phyloP scores from a whole-genome alignment of 2,797 vertebrate species.

The Oryzias dopingdopingensis region DNA sequence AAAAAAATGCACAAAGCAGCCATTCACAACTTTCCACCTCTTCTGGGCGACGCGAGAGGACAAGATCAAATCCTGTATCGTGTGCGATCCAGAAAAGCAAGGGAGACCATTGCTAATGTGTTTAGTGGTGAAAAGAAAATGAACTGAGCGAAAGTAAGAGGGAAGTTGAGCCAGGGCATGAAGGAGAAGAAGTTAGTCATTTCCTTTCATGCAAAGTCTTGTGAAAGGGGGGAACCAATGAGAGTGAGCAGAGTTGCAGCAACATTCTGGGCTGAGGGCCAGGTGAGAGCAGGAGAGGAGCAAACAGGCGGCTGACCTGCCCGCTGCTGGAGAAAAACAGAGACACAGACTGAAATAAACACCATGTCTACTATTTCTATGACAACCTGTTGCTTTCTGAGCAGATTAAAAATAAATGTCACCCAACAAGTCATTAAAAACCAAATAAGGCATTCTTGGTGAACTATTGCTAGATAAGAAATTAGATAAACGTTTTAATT shows the following conservation, averaged over 20 bases:
- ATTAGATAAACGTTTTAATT: no score
- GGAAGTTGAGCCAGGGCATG: slow-evolving; percentile 66
- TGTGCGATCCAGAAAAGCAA: slow-evolving; percentile 81
- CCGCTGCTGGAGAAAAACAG: slow-evolving; percentile 46
- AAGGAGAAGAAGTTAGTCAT: slow-evolving; percentile 73
- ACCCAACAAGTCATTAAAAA: slow-evolving; percentile 16
- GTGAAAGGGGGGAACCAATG: slow-evolving; percentile 81
- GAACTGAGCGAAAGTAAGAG: slow-evolving; percentile 64
- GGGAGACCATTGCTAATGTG: slow-evolving; percentile 80
- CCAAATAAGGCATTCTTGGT: neutral
- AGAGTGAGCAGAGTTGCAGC: slow-evolving; percentile 84
- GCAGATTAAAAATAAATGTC: slow-evolving; percentile 9
- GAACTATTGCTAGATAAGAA: neutral
- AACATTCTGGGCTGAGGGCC: slow-evolving; percentile 88
- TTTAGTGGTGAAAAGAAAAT: slow-evolving; percentile 69
- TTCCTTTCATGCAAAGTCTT: slow-evolving; percentile 81
- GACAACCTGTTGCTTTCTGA: slow-evolving; percentile 23
- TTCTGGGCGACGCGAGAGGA: slow-evolving; percentile 48
- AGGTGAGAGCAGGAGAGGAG: slow-evolving; percentile 84
- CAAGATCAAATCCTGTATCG: slow-evolving; percentile 67
- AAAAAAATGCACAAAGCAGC: slow-evolving; percentile 67
- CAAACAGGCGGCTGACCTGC: slow-evolving; percentile 68
- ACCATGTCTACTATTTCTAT: slow-evolving; percentile 21
- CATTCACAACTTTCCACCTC: slow-evolving; percentile 65
- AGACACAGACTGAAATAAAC: slow-evolving; percentile 39